These are phyloP conservation scores for Morpho deidamia DNA, from an alignment of 2,888 invertebrate genomes.

Conservation along the genomic window DNA sequence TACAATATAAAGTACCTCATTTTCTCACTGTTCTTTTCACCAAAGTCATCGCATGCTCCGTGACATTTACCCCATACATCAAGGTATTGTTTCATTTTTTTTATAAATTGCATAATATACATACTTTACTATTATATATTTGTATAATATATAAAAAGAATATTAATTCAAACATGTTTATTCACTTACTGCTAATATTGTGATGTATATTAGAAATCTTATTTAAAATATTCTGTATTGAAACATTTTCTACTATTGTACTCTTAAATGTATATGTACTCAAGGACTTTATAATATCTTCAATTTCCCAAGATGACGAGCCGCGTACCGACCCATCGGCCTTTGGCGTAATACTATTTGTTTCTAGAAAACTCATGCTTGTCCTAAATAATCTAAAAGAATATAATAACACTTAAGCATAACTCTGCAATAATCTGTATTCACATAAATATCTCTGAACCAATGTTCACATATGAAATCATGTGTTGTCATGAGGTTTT, in stretches of 20 bases:
- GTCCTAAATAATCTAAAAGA: conserved; percentile 8
- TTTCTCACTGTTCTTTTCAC: too few species aligned
- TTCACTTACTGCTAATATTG: conserved; percentile 43
- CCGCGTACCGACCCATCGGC: background rate
- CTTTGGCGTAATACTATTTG: background rate
- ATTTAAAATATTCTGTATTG: conserved; percentile 7
- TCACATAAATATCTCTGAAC: too few species aligned
- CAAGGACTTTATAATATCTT: conserved; percentile 38
- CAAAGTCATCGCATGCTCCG: too few species aligned
- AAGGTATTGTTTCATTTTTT: too few species aligned
- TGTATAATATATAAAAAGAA: background rate
- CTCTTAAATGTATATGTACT: conserved; percentile 27
- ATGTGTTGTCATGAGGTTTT: too few species aligned
- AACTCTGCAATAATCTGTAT: too few species aligned
- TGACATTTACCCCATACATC: too few species aligned
- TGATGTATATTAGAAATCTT: conserved; percentile 24
- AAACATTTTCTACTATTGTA: conserved; percentile 16
- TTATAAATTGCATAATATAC: too few species aligned
- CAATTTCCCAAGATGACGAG: conserved; percentile 25
- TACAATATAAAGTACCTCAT: too few species aligned
- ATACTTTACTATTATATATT: too few species aligned
- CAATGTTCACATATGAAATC: too few species aligned
- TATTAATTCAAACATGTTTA: background rate
- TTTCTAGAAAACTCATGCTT: background rate
- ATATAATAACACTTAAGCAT: too few species aligned